Evolutionary conservation across 2,888 invertebrate genomes (phyloP), one percentile per base, ranked within the genome.

Genomic region (Trypoxylon attenuatum): DNA sequence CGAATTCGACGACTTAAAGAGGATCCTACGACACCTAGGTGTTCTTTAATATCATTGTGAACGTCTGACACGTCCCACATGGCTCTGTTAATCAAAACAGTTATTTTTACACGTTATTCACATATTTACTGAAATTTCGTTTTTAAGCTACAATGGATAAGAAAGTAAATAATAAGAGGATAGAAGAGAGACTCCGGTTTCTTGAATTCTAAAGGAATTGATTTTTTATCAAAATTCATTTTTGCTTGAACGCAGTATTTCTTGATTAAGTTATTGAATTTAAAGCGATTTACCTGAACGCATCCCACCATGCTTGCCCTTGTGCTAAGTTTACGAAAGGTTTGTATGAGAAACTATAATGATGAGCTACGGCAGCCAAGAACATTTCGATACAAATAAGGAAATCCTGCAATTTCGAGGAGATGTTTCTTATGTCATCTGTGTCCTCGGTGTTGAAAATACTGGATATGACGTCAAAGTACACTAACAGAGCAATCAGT

Each of bases 51-150:
- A 85, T 98, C 98, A 66, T 94, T 92, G 73, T 94, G 94, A 38
- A 98, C 96, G 87, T 98, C 98, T 0, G 96, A 96, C n/a, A 98
- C 93, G 85, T 98, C 97, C 93, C 96, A 96, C 96, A 98, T 97
- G 15, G 96, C 94, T 58, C 87, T 87, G 54, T 2, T 75, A 54
- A 46, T 16, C 1, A 22, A 4, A 23, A 33, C 6, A 45, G 4
- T 2, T 85, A 43, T 4, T 27, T 83, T 84, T 5, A n/a, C n/a
- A n/a, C n/a, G n/a, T n/a, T n/a, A n/a, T n/a, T n/a, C n/a, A n/a
- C n/a, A n/a, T n/a, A n/a, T 71, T 72, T 16, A 71, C 42, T 22
- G 22, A 22, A n/a, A n/a, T 21, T 42, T 16, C 0, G 0, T n/a
- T 19, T 4, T 18, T 42, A 5, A n/a, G 22, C 13, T 27, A 46